Evolutionary conservation across 1,140 invertebrate genomes (phyloP).

Genomic region (Heliconius congener): DNA sequence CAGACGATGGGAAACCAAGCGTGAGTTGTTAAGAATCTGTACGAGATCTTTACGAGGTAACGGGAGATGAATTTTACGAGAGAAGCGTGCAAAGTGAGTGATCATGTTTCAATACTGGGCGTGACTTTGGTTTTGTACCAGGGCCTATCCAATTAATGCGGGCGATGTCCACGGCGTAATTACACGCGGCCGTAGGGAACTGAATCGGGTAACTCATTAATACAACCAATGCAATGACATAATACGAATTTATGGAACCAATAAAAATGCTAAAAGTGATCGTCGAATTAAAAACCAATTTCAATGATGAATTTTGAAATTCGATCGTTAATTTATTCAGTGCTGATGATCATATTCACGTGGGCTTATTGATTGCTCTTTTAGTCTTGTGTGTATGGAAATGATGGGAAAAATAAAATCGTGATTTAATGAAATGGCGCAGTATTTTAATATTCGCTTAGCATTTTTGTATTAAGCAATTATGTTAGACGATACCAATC

Average conservation of each 20-base stretch:
- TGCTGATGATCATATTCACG: slow-evolving; percentile 16
- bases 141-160: slow-evolving; percentile 56
- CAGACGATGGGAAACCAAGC: slow-evolving; percentile 45
- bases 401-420: not conserved
- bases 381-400: not conserved
- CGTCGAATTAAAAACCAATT: slow-evolving; percentile 40
- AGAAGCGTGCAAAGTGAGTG: slow-evolving; percentile 47
- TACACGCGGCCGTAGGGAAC: slow-evolving; percentile 44
- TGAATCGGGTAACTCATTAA: slow-evolving; percentile 45
- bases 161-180: slow-evolving; percentile 50
- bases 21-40: slow-evolving; percentile 42
- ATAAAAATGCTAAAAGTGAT: slow-evolving; percentile 42
- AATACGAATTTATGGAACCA: slow-evolving; percentile 39
- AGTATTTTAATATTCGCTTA: not conserved
- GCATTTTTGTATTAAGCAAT: not conserved
- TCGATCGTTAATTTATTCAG: slow-evolving; percentile 36
- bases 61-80: slow-evolving; percentile 48
- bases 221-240: slow-evolving; percentile 46
- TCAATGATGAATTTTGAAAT: slow-evolving; percentile 37
- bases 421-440: not conserved
- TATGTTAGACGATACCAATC: not conserved
- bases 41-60: slow-evolving; percentile 24
- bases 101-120: slow-evolving; percentile 55
- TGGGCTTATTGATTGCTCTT: slow-evolving; percentile 3
- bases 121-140: slow-evolving; percentile 49